These are phyloP conservation scores for Acromyrmex charruanus DNA, from an alignment of 1,140 invertebrate genomes.

Conservation along the genomic window DNA sequence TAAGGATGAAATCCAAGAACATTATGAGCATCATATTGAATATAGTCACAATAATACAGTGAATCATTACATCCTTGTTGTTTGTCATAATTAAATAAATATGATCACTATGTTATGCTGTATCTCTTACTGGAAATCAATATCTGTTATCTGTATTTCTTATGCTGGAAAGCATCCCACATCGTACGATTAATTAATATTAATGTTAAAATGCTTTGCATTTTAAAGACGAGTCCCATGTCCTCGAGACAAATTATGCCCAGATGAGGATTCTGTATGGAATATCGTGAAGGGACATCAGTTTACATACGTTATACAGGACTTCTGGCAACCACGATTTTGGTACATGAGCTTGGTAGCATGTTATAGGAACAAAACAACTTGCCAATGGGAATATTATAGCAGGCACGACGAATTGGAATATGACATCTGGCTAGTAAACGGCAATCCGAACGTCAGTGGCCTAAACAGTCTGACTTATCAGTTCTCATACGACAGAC, in stretches of 20 bases:
- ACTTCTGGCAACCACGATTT: conserved; percentile 96
- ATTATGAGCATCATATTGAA: no score
- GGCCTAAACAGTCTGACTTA: conserved; percentile 95
- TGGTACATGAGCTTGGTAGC: conserved; percentile 98
- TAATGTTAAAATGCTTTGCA: neutral
- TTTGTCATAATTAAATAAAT: no score
- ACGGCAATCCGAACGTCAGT: conserved; percentile 96
- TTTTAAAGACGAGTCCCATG: conserved; percentile 93
- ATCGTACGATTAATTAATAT: neutral
- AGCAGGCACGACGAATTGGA: conserved; percentile 88
- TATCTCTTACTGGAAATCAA: no score
- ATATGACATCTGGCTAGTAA: conserved; percentile 98
- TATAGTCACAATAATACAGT: no score
- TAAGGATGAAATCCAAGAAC: no score
- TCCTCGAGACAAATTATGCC: conserved; percentile 91
- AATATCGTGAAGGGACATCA: conserved; percentile 96
- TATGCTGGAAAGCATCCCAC: no score
- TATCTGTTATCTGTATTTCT: no score
- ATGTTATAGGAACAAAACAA: conserved; percentile 93
- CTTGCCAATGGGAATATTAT: conserved; percentile 94
- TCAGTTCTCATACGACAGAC: conserved; percentile 98
- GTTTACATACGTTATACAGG: conserved; percentile 97
- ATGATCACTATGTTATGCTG: no score
- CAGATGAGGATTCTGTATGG: conserved; percentile 94
- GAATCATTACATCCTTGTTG: no score